phyloP scores from a whole-genome alignment of 2,888 invertebrate species.

The Ophion obscuratus region DNA sequence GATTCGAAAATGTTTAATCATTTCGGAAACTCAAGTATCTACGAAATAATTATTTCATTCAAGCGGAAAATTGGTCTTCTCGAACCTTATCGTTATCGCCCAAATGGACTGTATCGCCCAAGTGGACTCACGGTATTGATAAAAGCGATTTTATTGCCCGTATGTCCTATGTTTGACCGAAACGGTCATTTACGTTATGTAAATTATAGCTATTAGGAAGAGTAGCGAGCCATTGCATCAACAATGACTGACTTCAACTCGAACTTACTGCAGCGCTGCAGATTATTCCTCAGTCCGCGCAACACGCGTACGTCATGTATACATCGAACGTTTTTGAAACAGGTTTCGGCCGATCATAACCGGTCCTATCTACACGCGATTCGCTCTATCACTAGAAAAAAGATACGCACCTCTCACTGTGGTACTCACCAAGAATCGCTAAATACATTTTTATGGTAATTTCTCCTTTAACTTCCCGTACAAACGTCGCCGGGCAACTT shows the following conservation, averaged over 20 bases:
- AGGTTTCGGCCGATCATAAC: conserved; percentile 26
- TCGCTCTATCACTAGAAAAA: conserved; percentile 17
- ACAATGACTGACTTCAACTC: conserved; percentile 35
- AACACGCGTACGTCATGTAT: background rate
- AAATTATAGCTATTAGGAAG: conserved; percentile 42
- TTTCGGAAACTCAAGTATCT: background rate
- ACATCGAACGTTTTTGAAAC: conserved; percentile 17
- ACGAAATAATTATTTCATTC: conserved; percentile 8
- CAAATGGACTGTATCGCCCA: background rate
- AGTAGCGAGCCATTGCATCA: conserved; percentile 19
- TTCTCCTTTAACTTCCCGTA: conserved; percentile 1
- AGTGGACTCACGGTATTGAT: conserved; percentile 11
- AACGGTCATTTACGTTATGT: conserved; percentile 35
- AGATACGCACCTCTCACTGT: background rate
- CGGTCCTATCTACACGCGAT: conserved; percentile 33
- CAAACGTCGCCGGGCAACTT: background rate
- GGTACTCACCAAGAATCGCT: background rate
- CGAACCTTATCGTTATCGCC: conserved; percentile 9
- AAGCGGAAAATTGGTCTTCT: conserved; percentile 1
- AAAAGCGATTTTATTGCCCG: conserved; percentile 29
- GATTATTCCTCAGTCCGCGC: conserved; percentile 15
- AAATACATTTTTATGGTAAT: conserved; percentile 25
- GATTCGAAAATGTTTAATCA: background rate
- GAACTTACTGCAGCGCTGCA: conserved; percentile 33
- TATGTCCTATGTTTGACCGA: conserved; percentile 7